Conservation (phyloP, 2,888 invertebrate genomes). For the Cosmorhoe ocellata region DNA sequence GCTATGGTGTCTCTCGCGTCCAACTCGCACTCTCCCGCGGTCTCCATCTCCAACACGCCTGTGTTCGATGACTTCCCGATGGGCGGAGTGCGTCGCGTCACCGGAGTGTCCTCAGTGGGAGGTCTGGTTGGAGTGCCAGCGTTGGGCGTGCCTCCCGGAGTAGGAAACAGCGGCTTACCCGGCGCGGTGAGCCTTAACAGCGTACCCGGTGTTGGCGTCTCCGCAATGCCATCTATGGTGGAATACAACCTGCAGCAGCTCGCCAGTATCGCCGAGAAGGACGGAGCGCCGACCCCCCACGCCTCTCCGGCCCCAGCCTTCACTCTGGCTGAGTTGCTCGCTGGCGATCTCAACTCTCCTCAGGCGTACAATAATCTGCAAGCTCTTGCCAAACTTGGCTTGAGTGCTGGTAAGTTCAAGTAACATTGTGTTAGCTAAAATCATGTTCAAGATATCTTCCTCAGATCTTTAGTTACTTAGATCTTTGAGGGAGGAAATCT, state of each 20-base stretch:
- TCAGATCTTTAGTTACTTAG: too few relatives aligned
- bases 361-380: constrained; percentile 94
- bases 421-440: neutral
- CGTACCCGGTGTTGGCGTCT: constrained; percentile 56
- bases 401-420: constrained; percentile 83
- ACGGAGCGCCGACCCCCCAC: constrained; percentile 74
- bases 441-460: too few relatives aligned
- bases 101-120: constrained; percentile 50
- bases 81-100: constrained; percentile 76
- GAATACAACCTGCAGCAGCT: constrained; percentile 93
- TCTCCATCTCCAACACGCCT: constrained; percentile 85
- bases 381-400: constrained; percentile 93
- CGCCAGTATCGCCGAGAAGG: constrained; percentile 90
- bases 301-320: constrained; percentile 85
- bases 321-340: constrained; percentile 89
- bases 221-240: constrained; percentile 86
- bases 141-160: constrained; percentile 36
- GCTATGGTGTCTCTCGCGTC: constrained; percentile 70
- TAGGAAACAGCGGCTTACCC: constrained; percentile 56
- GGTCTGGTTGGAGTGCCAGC: constrained; percentile 52
- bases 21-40: constrained; percentile 71
- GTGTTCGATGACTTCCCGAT: constrained; percentile 89
- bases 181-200: constrained; percentile 63
- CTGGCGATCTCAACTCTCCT: constrained; percentile 86
- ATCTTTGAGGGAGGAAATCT: too few relatives aligned